Conservation (phyloP, 2,888 invertebrate species). For the Eilema sororculum region DNA sequence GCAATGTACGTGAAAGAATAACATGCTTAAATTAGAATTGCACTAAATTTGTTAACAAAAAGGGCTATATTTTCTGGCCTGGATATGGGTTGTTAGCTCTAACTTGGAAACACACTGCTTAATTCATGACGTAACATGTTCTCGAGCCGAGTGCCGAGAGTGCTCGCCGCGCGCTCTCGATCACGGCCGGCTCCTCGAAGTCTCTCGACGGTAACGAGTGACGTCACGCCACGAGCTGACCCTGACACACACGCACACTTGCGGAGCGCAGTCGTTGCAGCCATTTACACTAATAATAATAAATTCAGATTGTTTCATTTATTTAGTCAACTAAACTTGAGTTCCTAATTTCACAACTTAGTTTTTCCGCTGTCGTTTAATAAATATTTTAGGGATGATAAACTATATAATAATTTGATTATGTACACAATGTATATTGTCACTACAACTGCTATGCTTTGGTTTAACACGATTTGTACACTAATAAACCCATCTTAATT, state of each 20-base stretch:
- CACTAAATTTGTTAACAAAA: too few species aligned
- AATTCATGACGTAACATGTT: background rate
- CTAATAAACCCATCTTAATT: background rate
- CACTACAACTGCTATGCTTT: too few species aligned
- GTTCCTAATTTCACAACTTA: too few species aligned
- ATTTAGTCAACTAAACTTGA: background rate
- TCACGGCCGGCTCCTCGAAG: background rate
- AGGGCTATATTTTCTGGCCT: background rate
- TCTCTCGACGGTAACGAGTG: background rate
- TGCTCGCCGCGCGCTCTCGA: background rate
- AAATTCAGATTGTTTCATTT: background rate
- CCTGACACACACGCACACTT: background rate
- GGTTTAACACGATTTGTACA: too few species aligned
- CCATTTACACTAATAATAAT: background rate
- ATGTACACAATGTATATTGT: too few species aligned
- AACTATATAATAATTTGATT: too few species aligned
- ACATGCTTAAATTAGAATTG: too few species aligned
- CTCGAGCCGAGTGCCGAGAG: background rate
- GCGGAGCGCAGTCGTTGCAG: background rate
- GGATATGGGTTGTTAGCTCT: background rate
- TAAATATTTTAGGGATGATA: too few species aligned
- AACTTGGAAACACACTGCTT: background rate
- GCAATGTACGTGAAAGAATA: too few species aligned
- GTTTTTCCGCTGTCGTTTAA: too few species aligned
- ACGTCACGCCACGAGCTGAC: background rate